phyloP scores from a whole-genome alignment of 2,797 vertebrate species.

The Eulemur rubriventer region DNA sequence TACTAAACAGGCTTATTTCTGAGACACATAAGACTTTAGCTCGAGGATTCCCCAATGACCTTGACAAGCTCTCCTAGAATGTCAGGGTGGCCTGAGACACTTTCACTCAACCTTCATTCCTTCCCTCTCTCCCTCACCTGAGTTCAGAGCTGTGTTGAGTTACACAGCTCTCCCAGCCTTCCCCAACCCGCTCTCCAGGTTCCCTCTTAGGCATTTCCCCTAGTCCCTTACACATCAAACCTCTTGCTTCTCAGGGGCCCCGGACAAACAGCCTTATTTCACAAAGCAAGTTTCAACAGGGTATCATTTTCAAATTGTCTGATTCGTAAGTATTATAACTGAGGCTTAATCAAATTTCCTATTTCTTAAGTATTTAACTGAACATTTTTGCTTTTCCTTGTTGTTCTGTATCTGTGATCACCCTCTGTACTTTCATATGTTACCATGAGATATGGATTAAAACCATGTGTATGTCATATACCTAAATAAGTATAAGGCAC shows the following conservation, averaged over 20 bases:
- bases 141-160: not conserved
- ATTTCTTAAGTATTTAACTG: not conserved
- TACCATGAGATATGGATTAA: not conserved
- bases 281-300: not conserved
- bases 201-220: not conserved
- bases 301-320: not conserved
- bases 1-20: not conserved
- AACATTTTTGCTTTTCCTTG: not conserved
- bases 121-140: not conserved
- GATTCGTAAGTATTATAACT: not conserved
- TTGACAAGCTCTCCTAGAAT: not conserved
- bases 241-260: not conserved
- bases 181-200: not conserved
- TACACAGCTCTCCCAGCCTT: not conserved
- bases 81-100: not conserved
- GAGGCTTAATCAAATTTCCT: not conserved
- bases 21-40: accelerated
- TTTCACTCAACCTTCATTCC: not conserved
- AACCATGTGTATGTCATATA: not conserved
- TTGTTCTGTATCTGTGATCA: not conserved
- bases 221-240: not conserved
- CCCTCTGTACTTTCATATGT: not conserved
- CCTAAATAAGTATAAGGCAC: not conserved
- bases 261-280: not conserved
- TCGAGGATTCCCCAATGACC: not conserved